Base-by-base conservation (phyloP, 2,888 invertebrate genomes). In the Sphaerophoria taeniata region DNA sequence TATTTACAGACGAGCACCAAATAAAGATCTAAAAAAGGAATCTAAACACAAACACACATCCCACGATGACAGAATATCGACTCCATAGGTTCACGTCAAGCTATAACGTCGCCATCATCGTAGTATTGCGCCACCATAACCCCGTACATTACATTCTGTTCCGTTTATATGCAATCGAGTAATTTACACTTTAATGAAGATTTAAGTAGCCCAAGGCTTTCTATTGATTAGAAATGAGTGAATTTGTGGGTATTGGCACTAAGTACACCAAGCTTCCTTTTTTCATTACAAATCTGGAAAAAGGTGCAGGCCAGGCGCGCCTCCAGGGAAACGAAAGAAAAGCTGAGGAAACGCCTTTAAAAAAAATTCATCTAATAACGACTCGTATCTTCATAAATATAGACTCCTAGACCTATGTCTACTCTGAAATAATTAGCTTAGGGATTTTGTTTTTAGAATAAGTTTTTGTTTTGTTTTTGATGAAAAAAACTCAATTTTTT, bases 101-200 rank as follows among this genome's bases (percentile, higher is more conserved):
- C 36, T 12, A 43, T 43, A 43, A 6, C 6, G 43, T 43, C 43
- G 43, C 12, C 9, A 9, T 14, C 55, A n/a, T 34, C 7, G 14
- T 9, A n/a, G 14, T 55, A 3, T 6, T 34, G 14, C 6, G 14
- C 6, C 31, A 7, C 61, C 61, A 61, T 63, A 33, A 45, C 24
- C 43, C 39, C 43, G 24, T 39, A 60, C 24, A 43, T 60, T 24
- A 43, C 33, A 63, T 63, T 31, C 33, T 45, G 63, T 63, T 61
- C n/a, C 33, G 24, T 47, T 51, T 36, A 39, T 36, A 36, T 67
- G 60, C 71, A 81, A 77, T 69, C 82, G 58, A 34, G 83, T 83
- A 83, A 83, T 83, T 83, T 74, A 74, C 83, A 83, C 83, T 83
- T n/a, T 83, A 83, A 83, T 83, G 83, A 83, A 78, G 78, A 83